phyloP scores from a whole-genome alignment of 2,113 vertebrate genomes.

The Mus spicilegus region DNA sequence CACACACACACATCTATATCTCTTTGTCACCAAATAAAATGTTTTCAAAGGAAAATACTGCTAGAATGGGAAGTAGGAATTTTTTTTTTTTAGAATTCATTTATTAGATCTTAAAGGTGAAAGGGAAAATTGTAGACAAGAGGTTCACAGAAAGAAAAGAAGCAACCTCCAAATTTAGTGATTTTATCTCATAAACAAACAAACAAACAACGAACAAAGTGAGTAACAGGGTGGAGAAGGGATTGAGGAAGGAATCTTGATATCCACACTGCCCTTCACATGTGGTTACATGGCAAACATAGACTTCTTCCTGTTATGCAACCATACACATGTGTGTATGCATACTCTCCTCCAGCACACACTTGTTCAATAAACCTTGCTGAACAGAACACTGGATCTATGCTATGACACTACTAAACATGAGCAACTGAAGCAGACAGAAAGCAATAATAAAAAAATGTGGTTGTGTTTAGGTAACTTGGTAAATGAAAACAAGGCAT shows the following conservation, averaged over 20 bases:
- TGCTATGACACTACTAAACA: background rate
- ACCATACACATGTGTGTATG: background rate
- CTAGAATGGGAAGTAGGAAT: background rate
- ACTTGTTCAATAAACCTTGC: background rate
- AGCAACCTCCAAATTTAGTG: background rate
- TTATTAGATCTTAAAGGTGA: background rate
- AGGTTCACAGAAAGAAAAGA: background rate
- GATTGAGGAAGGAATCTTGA: background rate
- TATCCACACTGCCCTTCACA: background rate
- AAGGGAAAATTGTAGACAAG: background rate
- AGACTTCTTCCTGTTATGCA: fast-evolving
- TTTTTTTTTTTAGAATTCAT: background rate
- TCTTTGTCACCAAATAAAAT: background rate
- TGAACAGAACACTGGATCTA: background rate
- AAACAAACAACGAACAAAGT: background rate
- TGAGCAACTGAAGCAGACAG: background rate
- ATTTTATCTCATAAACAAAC: background rate
- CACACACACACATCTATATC: too few relatives aligned
- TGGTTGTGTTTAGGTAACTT: background rate
- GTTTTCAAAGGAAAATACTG: background rate
- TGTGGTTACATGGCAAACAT: background rate
- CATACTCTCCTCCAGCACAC: background rate
- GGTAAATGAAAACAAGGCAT: background rate
- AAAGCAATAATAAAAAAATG: background rate
- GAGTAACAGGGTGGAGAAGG: background rate